These are phyloP conservation scores for Cyrtodaria siliqua DNA, from an alignment of 2,888 invertebrate species.

Conservation along the genomic window DNA sequence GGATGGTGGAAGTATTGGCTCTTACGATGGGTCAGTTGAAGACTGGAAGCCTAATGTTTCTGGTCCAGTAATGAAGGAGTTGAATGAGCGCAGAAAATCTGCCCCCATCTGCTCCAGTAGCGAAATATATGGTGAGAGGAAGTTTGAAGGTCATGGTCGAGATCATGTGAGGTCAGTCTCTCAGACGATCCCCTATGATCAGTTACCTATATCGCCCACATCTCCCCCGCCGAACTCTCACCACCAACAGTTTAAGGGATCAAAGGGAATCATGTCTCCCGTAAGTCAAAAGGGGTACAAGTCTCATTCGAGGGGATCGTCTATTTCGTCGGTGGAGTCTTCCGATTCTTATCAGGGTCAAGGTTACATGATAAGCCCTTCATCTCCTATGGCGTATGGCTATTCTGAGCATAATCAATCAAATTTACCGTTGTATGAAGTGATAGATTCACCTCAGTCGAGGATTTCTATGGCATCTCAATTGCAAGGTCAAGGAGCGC, in stretches of 20 bases:
- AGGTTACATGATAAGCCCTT: slow-evolving; percentile 52
- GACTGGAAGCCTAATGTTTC: slow-evolving; percentile 63
- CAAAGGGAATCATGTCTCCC: slow-evolving; percentile 36
- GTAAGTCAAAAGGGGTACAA: slow-evolving; percentile 30
- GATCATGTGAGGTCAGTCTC: slow-evolving; percentile 50
- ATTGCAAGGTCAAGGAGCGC: slow-evolving; percentile 17
- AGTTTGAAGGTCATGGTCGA: slow-evolving; percentile 57
- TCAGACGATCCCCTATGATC: slow-evolving; percentile 51
- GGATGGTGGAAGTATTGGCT: slow-evolving; percentile 69
- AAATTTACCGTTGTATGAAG: slow-evolving; percentile 33
- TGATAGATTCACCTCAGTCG: slow-evolving; percentile 17
- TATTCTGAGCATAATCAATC: slow-evolving; percentile 28
- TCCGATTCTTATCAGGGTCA: slow-evolving; percentile 49
- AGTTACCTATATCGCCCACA: slow-evolving; percentile 43
- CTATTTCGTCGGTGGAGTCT: slow-evolving; percentile 53
- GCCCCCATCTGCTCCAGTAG: slow-evolving; percentile 57
- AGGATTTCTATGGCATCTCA: neutral
- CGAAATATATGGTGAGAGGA: slow-evolving; percentile 54
- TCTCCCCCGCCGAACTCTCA: slow-evolving; percentile 27
- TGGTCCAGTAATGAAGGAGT: slow-evolving; percentile 54
- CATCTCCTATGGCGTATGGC: slow-evolving; percentile 25
- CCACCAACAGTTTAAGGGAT: slow-evolving; percentile 30
- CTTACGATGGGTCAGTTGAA: slow-evolving; percentile 62
- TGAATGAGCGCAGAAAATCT: slow-evolving; percentile 68
- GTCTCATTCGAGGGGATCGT: slow-evolving; percentile 60